phyloP scores from a whole-genome alignment of 2,888 invertebrate genomes.

The Cyrtodaria siliqua region DNA sequence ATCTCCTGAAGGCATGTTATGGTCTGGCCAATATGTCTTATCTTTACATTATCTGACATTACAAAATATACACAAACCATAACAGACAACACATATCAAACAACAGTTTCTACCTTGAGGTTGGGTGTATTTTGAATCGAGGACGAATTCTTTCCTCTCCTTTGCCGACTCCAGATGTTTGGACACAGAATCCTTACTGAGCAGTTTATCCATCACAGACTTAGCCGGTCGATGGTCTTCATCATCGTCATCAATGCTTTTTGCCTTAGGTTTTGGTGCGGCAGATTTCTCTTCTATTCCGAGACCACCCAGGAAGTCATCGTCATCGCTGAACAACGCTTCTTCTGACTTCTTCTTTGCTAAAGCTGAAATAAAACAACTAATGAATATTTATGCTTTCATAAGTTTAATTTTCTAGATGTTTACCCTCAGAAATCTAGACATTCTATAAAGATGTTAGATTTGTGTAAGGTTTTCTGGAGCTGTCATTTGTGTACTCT shows the following conservation, averaged over 20 bases:
- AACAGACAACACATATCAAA: no score
- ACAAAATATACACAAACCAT: no score
- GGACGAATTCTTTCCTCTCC: slow-evolving; percentile 78
- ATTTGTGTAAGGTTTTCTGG: no score
- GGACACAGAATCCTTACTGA: slow-evolving; percentile 73
- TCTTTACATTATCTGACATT: no score
- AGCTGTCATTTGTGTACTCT: no score
- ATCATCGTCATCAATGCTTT: slow-evolving; percentile 48
- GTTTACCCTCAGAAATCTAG: no score
- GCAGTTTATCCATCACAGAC: slow-evolving; percentile 79
- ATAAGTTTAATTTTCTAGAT: no score
- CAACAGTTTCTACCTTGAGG: slow-evolving; percentile 51
- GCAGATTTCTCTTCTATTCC: slow-evolving; percentile 70
- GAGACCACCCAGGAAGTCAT: slow-evolving; percentile 79
- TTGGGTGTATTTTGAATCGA: slow-evolving; percentile 80
- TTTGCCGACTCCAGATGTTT: slow-evolving; percentile 74
- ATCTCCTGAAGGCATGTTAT: no score
- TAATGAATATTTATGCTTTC: neutral
- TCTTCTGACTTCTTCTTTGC: slow-evolving; percentile 71
- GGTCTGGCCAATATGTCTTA: no score
- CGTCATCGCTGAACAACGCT: slow-evolving; percentile 78
- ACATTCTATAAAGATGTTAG: no score
- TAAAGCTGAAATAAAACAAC: slow-evolving; percentile 32
- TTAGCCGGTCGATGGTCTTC: slow-evolving; percentile 74
- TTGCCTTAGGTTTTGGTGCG: slow-evolving; percentile 47